A percentile compares a stretch with the other conserved stretches of the same genome.
Evolutionary conservation across 2,113 vertebrate genomes (phyloP).

Genomic region (Galemys pyrenaicus): DNA sequence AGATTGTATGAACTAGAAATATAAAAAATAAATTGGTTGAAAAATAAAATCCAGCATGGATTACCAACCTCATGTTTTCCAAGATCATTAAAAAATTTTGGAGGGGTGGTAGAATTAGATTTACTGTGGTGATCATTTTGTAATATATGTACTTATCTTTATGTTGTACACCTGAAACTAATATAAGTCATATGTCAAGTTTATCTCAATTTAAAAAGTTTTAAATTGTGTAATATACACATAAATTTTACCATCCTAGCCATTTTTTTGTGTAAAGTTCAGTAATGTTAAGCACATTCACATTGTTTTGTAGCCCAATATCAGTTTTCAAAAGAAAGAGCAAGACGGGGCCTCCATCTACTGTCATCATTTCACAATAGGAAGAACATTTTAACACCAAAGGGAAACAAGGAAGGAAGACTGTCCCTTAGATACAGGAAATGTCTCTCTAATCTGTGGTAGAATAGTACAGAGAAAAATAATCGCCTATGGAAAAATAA

Average conservation of each 20-base stretch:
- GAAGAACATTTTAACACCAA: not conserved
- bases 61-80: slow-evolving; percentile 34
- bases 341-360: not conserved
- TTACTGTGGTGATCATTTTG: not conserved
- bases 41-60: not conserved
- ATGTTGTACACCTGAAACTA: not conserved
- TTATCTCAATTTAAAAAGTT: not conserved
- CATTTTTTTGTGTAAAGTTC: not conserved
- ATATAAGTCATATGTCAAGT: not conserved
- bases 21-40: not conserved
- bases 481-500: not conserved
- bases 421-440: not conserved
- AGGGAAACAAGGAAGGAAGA: not conserved
- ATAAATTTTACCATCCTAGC: not conserved
- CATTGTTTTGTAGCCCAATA: not conserved
- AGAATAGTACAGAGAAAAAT: slow-evolving; percentile 15
- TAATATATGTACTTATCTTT: not conserved
- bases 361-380: not conserved
- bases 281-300: not conserved
- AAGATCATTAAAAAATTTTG: not conserved
- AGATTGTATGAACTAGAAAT: slow-evolving; percentile 26
- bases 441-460: not conserved
- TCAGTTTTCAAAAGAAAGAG: not conserved
- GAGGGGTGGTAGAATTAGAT: not conserved
- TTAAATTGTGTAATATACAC: not conserved